Conservation (phyloP, 2,113 vertebrate species). For the Sinocyclocheilus rhinocerous region DNA sequence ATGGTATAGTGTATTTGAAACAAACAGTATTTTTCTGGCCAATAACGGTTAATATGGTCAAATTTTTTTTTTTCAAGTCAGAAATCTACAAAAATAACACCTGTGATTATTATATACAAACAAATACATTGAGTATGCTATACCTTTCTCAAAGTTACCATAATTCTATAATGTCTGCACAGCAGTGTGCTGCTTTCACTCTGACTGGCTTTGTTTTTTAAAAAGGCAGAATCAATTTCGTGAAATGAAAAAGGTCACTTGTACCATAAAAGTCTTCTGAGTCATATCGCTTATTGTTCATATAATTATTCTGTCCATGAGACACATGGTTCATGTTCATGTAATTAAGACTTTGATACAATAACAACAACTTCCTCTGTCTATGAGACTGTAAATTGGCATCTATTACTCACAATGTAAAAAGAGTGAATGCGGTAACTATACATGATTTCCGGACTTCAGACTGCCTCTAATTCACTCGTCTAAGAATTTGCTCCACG, state of each 20-base stretch:
- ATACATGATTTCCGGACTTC: conserved; percentile 70
- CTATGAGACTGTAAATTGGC: conserved; percentile 68
- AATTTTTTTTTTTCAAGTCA: too few species aligned
- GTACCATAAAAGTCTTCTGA: conserved; percentile 47
- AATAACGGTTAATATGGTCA: too few species aligned
- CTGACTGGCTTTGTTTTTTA: neutral
- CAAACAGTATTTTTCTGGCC: neutral
- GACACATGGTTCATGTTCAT: conserved; percentile 28
- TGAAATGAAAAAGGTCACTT: neutral
- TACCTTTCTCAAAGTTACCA: neutral
- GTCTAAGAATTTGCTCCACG: conserved; percentile 76
- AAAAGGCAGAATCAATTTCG: neutral
- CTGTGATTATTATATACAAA: neutral
- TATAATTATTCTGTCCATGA: neutral
- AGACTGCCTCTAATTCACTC: conserved; percentile 74
- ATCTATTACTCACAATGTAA: conserved; percentile 72
- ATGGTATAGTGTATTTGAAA: neutral
- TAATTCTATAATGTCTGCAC: neutral
- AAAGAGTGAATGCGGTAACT: conserved; percentile 70
- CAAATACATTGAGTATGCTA: neutral
- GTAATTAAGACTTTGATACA: conserved; percentile 68
- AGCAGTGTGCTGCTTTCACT: neutral
- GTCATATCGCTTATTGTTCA: conserved; percentile 24
- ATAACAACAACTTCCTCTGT: conserved; percentile 70
- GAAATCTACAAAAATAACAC: too few species aligned